A percentile compares a stretch with the other conserved stretches of the same genome.
phyloP scores from a whole-genome alignment of 2,797 vertebrate species.

The Chiloscyllium punctatum region DNA sequence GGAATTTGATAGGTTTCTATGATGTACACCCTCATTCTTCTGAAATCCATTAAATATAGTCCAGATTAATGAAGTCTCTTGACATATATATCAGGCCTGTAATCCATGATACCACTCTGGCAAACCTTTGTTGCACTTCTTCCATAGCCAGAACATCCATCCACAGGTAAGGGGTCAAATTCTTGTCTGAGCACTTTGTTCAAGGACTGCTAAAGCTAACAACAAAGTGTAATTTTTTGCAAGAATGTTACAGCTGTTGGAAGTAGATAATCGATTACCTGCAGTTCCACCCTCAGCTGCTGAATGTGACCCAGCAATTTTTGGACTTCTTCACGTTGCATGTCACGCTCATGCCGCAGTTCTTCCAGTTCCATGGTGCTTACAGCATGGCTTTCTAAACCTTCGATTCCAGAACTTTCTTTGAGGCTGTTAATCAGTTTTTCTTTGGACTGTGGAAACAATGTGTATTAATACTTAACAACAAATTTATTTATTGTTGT shows the following conservation, averaged over 20 bases:
- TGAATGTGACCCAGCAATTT: conserved; percentile 82
- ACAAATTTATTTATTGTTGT: not conserved
- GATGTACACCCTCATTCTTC: too few relatives aligned
- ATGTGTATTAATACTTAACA: not conserved
- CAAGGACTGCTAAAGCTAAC: not conserved
- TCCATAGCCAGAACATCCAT: too few relatives aligned
- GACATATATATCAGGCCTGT: too few relatives aligned
- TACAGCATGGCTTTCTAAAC: conserved; percentile 68
- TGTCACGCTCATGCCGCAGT: conserved; percentile 82
- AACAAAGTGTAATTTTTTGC: not conserved
- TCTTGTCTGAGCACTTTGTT: too few relatives aligned
- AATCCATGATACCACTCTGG: too few relatives aligned
- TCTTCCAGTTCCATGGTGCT: conserved; percentile 81
- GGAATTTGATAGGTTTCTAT: too few relatives aligned
- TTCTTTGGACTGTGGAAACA: conserved; percentile 80
- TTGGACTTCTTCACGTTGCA: conserved; percentile 87
- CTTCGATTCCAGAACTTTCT: conserved; percentile 88
- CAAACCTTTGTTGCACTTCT: too few relatives aligned
- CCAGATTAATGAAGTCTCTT: too few relatives aligned
- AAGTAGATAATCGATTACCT: conserved; percentile 58
- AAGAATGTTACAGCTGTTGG: not conserved
- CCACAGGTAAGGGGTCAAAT: too few relatives aligned
- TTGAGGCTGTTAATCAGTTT: conserved; percentile 97
- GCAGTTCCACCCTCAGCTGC: conserved; percentile 77
- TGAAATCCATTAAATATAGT: too few relatives aligned